These are phyloP conservation scores for Martes flavigula DNA, from an alignment of 2,797 vertebrate genomes.

Conservation along the genomic window DNA sequence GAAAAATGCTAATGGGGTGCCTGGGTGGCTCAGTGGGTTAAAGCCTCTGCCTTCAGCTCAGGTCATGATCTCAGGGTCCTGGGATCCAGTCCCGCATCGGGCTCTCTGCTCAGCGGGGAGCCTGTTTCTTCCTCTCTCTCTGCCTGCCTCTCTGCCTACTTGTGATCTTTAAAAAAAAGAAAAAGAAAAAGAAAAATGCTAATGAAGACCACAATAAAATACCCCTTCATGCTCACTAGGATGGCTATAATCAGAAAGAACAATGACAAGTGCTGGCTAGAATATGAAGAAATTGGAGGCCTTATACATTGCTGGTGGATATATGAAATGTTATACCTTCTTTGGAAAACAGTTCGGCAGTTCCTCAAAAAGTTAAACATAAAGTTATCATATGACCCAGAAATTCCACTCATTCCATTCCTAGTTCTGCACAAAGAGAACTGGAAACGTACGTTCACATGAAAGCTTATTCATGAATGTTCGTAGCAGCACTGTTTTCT, in stretches of 20 bases:
- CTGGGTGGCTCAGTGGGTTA: no score
- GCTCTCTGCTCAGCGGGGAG: no score
- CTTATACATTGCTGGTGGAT: background rate
- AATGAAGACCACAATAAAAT: background rate
- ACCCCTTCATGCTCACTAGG: background rate
- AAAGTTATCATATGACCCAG: background rate
- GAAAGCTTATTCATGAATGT: background rate
- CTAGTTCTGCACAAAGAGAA: background rate
- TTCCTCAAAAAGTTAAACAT: slow-evolving; percentile 25
- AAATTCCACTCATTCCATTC: background rate
- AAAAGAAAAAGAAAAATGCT: background rate
- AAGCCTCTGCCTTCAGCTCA: no score
- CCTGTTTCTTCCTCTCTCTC: no score
- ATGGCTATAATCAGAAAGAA: background rate
- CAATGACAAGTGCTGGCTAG: background rate
- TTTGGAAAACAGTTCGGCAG: background rate
- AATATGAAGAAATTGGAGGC: slow-evolving; percentile 10
- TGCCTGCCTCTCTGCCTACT: no score
- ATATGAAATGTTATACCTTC: background rate
- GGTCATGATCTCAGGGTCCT: no score
- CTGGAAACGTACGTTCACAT: background rate
- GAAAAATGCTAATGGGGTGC: background rate
- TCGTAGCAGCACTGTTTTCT: background rate
- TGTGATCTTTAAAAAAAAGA: no score
- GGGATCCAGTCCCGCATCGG: no score